These are phyloP conservation scores for Sarcophaga rosellei DNA, from an alignment of 2,888 invertebrate genomes.

Conservation along the genomic window DNA sequence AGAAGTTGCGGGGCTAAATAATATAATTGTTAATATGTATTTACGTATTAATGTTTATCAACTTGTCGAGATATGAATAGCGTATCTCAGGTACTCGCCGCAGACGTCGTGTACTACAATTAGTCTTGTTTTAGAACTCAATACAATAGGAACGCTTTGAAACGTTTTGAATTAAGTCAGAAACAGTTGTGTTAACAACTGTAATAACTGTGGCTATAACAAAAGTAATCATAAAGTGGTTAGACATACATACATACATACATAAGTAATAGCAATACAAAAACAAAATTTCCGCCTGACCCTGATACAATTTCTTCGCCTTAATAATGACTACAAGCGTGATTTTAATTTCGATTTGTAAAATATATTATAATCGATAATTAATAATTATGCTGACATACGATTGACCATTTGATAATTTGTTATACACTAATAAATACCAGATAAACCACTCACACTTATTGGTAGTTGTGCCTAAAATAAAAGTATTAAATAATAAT, in stretches of 20 bases:
- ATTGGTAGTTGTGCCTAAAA: too few relatives aligned
- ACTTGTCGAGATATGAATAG: slow-evolving; percentile 22
- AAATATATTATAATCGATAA: background rate
- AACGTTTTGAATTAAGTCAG: slow-evolving; percentile 9
- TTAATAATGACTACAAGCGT: background rate
- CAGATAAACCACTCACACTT: too few relatives aligned
- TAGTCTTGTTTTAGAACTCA: slow-evolving; percentile 49
- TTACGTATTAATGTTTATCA: slow-evolving; percentile 5
- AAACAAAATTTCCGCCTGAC: background rate
- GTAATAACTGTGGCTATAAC: background rate
- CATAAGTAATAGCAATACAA: background rate
- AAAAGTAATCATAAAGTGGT: background rate
- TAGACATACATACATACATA: background rate
- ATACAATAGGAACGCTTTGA: slow-evolving; percentile 40
- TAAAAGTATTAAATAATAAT: too few relatives aligned
- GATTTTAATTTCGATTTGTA: background rate
- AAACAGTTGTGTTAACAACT: background rate
- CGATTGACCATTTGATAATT: too few relatives aligned
- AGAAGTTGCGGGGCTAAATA: background rate
- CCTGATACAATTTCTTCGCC: background rate
- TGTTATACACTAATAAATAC: too few relatives aligned
- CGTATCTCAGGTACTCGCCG: slow-evolving; percentile 47
- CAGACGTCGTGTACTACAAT: slow-evolving; percentile 8
- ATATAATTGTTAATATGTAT: background rate
- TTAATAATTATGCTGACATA: background rate